Conservation (phyloP, 2,113 vertebrate species). For the Etheostoma spectabile region DNA sequence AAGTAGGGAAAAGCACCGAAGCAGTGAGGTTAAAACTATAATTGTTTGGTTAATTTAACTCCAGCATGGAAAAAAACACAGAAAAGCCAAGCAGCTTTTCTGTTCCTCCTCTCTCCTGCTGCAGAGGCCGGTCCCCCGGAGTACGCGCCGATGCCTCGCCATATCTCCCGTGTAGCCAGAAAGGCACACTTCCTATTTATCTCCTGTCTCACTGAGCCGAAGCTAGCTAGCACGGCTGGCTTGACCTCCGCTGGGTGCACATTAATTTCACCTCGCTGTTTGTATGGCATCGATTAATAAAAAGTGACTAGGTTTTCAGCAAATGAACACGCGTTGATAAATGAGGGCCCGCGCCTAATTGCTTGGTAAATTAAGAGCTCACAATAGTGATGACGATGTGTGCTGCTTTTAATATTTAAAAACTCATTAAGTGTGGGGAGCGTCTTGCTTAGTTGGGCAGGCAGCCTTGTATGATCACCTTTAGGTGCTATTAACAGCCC, state of each 20-base stretch:
- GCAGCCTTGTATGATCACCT: constrained; percentile 71
- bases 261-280: constrained; percentile 96
- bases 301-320: constrained; percentile 94
- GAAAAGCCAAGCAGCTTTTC: constrained; percentile 81
- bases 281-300: constrained; percentile 97
- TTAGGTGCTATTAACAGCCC: constrained; percentile 60
- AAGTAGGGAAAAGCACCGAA: neutral
- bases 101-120: constrained; percentile 77
- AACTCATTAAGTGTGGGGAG: constrained; percentile 95
- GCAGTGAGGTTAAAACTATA: constrained; percentile 75
- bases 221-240: constrained; percentile 77
- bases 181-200: constrained; percentile 78
- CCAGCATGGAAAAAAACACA: constrained; percentile 40
- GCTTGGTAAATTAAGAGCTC: constrained; percentile 99
- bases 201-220: constrained; percentile 67
- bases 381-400: constrained; percentile 92
- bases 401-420: constrained; percentile 98
- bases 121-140: constrained; percentile 80
- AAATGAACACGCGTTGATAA: constrained; percentile 96
- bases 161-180: constrained; percentile 85
- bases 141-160: constrained; percentile 82
- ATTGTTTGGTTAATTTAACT: constrained; percentile 82
- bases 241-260: constrained; percentile 91
- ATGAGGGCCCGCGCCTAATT: constrained; percentile 98
- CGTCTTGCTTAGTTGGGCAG: constrained; percentile 89